Evolutionary conservation across 2,888 invertebrate genomes (phyloP).

Genomic region (Osmoderma eremita): DNA sequence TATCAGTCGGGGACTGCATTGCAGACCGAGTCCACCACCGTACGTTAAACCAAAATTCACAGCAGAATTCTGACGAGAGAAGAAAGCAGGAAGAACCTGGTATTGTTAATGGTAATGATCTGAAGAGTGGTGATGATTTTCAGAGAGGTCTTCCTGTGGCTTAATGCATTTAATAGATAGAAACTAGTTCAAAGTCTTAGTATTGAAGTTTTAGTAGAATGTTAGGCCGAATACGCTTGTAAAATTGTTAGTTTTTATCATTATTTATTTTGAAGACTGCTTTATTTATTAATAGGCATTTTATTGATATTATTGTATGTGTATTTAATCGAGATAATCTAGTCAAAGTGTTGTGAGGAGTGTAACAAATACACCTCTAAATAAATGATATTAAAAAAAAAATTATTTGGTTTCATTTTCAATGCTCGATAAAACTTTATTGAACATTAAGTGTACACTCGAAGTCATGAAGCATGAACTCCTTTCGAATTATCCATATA

Average conservation of each 20-base stretch:
- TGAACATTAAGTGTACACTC: no score
- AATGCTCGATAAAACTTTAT: no score
- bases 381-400: no score
- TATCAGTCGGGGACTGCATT: conserved; percentile 59
- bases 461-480: no score
- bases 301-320: no score
- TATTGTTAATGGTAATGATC: conserved; percentile 61
- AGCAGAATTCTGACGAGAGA: conserved; percentile 68
- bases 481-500: no score
- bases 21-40: conserved; percentile 70
- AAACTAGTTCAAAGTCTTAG: background rate
- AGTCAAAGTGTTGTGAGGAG: no score
- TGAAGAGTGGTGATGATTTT: no score
- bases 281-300: conserved; percentile 5
- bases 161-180: no score
- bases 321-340: no score
- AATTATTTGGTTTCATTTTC: no score
- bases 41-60: conserved; percentile 68
- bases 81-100: conserved; percentile 66
- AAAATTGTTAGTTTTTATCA: background rate
- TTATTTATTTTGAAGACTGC: background rate
- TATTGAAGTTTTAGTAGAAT: background rate
- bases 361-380: no score
- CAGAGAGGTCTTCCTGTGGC: conserved; percentile 13
- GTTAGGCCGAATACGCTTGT: background rate